Evolutionary conservation across 2,888 invertebrate species (phyloP).

Genomic region (Scaptomyza polygonia): DNA sequence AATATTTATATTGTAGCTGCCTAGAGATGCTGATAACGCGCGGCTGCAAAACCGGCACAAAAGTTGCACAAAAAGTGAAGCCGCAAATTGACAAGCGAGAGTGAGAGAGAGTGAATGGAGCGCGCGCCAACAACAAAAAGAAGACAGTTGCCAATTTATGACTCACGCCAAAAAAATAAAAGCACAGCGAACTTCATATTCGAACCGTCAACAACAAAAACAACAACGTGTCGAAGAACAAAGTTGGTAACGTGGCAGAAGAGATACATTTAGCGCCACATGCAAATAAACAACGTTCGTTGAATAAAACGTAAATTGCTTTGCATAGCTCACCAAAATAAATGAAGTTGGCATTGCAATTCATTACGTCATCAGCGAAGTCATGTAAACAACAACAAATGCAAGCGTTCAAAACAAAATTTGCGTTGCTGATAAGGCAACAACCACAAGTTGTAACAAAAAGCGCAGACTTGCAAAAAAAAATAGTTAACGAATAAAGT

Average conservation of each 20-base stretch:
- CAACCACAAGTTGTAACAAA: neutral
- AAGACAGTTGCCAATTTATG: conserved; percentile 34
- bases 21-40: conserved; percentile 27
- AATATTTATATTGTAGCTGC: conserved; percentile 6
- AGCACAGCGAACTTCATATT: conserved; percentile 22
- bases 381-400: conserved; percentile 32
- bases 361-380: conserved; percentile 65
- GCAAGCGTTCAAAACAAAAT: neutral
- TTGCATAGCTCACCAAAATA: conserved; percentile 22
- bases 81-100: conserved; percentile 12
- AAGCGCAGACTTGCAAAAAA: neutral
- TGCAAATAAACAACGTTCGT: neutral
- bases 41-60: conserved; percentile 40
- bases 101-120: neutral
- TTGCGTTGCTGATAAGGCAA: conserved; percentile 9
- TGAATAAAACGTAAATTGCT: neutral
- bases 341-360: conserved; percentile 19
- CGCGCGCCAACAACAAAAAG: conserved; percentile 10
- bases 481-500: conserved; percentile 31
- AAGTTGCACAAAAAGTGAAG: conserved; percentile 25
- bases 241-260: conserved; percentile 53
- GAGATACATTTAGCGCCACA: neutral
- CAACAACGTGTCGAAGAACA: conserved; percentile 9
- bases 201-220: conserved; percentile 7
- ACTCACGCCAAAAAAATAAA: conserved; percentile 31